These are phyloP conservation scores for Vespertilio murinus DNA, from an alignment of 2,797 vertebrate species.

Conservation along the genomic window DNA sequence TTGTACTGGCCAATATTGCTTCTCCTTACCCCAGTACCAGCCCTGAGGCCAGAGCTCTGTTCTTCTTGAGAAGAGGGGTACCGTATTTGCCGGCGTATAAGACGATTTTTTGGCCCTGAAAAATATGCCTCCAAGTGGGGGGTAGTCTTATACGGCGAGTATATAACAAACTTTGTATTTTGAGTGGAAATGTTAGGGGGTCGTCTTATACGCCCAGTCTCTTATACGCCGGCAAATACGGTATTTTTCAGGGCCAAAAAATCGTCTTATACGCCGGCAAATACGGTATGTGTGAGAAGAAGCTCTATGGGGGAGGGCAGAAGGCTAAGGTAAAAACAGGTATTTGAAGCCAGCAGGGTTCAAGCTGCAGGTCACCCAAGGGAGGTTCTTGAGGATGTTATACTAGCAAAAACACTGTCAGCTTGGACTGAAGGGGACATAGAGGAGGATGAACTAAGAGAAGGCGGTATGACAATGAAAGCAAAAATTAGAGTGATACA, in stretches of 20 bases:
- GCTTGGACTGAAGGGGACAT: neutral
- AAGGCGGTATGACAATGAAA: neutral
- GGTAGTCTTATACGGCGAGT: too few species aligned
- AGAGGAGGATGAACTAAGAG: neutral
- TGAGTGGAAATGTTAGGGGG: too few species aligned
- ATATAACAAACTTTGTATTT: too few species aligned
- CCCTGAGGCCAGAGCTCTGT: neutral
- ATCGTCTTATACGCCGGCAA: too few species aligned
- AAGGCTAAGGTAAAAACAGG: neutral
- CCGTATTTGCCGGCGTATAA: too few species aligned
- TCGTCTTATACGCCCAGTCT: too few species aligned
- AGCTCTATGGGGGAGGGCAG: neutral
- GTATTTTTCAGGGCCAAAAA: too few species aligned
- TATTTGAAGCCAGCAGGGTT: neutral
- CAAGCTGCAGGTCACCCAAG: neutral
- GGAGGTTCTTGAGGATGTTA: neutral
- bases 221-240: too few species aligned
- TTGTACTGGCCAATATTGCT: neutral
- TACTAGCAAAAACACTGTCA: neutral
- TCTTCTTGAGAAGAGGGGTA: neutral
- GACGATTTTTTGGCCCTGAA: too few species aligned
- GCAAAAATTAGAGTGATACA: neutral
- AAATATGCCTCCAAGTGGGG: too few species aligned
- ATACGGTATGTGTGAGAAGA: neutral
- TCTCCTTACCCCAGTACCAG: neutral